Conservation (phyloP, 2,888 invertebrate genomes). For the Mantis religiosa region DNA sequence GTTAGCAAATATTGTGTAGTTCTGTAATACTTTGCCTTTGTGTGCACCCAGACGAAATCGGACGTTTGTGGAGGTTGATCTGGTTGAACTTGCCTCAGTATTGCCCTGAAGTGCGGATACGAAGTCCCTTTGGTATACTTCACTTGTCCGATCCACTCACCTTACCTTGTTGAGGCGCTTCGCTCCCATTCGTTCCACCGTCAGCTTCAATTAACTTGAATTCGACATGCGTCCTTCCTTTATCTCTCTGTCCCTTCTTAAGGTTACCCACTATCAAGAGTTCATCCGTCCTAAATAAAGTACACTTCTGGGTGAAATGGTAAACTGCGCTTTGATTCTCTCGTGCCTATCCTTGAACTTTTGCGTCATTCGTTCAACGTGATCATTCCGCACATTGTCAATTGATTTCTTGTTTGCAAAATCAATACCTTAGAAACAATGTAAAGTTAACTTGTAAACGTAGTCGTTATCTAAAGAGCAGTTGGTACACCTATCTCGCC, state of each 20-base stretch:
- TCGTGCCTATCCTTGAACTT: no score
- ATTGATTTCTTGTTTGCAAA: no score
- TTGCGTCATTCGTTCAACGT: no score
- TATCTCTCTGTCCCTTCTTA: neutral
- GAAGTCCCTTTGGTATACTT: neutral
- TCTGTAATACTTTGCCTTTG: no score
- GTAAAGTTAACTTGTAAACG: no score
- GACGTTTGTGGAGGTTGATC: neutral
- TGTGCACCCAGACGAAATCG: no score
- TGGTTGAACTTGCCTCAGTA: neutral
- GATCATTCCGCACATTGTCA: no score
- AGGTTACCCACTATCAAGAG: neutral
- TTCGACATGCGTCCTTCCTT: slow-evolving; percentile 4
- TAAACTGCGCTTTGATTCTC: neutral
- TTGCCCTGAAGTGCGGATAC: neutral
- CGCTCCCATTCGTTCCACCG: slow-evolving; percentile 12
- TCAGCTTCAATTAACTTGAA: slow-evolving; percentile 19
- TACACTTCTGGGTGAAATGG: neutral
- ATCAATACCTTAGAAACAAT: no score
- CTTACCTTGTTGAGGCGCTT: neutral
- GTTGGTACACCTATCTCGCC: no score
- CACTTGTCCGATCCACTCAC: neutral
- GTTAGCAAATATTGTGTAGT: no score
- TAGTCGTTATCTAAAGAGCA: no score
- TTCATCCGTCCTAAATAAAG: neutral